A percentile compares a stretch with the other conserved stretches of the same genome.
Evolutionary conservation across 2,888 invertebrate species (phyloP).

Genomic region (Mechanitis messenoides): DNA sequence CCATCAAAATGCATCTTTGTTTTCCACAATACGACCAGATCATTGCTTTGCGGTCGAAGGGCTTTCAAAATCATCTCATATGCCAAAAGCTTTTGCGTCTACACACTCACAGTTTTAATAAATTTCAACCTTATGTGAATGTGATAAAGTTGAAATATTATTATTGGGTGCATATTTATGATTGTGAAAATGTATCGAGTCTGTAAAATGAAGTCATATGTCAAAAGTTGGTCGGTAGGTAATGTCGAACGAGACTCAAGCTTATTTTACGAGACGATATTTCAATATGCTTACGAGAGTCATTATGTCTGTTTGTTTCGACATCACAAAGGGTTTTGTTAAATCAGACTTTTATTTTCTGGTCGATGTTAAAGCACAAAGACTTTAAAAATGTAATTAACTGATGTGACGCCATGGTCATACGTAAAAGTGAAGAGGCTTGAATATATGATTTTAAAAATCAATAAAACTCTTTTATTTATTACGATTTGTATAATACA

Average conservation of each 20-base stretch:
- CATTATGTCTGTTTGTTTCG: constrained; percentile 45
- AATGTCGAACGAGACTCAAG: constrained; percentile 56
- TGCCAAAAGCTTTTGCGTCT: constrained; percentile 24
- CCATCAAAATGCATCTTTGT: constrained; percentile 67
- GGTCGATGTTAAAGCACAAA: constrained; percentile 16
- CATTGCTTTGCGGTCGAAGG: constrained; percentile 66
- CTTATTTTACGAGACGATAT: constrained; percentile 71
- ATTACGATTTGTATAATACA: too few relatives aligned
- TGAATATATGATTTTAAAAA: too few relatives aligned
- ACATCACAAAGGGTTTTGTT: constrained; percentile 33
- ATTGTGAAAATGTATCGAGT: constrained; percentile 63
- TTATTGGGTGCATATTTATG: constrained; percentile 17
- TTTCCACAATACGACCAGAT: constrained; percentile 60
- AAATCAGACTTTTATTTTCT: constrained; percentile 28
- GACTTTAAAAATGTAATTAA: constrained; percentile 7
- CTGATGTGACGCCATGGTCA: constrained; percentile 21
- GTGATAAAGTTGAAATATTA: constrained; percentile 17
- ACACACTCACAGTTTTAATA: not conserved
- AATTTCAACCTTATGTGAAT: constrained; percentile 32
- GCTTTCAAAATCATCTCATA: constrained; percentile 47
- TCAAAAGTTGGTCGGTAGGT: constrained; percentile 66
- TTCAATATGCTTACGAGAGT: constrained; percentile 74
- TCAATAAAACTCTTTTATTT: too few relatives aligned
- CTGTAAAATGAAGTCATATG: constrained; percentile 73
- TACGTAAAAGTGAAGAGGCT: too few relatives aligned